phyloP scores from a whole-genome alignment of 2,113 vertebrate genomes.

The Mirza zaza region DNA sequence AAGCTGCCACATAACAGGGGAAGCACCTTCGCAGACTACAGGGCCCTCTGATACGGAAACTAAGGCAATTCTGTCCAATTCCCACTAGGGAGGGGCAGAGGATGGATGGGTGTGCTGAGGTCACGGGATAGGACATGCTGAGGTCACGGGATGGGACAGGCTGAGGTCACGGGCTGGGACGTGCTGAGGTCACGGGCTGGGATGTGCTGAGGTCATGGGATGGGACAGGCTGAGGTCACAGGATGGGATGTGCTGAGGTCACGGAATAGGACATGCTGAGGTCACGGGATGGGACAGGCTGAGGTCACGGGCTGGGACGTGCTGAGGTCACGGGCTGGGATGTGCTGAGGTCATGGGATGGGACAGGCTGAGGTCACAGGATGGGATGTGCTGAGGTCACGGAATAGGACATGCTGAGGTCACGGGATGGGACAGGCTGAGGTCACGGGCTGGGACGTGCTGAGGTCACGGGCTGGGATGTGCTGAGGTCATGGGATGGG shows the following conservation, averaged over 20 bases:
- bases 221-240: neutral
- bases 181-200: too few species aligned
- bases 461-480: too few species aligned
- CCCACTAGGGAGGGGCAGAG: fast-evolving
- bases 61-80: neutral
- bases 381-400: too few species aligned
- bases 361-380: neutral
- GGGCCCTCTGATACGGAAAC: neutral
- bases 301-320: neutral
- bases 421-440: neutral
- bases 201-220: neutral
- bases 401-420: fast-evolving
- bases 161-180: fast-evolving
- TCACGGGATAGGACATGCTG: too few species aligned
- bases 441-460: neutral
- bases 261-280: neutral
- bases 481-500: too few species aligned
- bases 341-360: neutral
- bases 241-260: neutral
- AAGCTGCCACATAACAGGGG: fast-evolving
- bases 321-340: neutral
- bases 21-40: neutral
- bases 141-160: too few species aligned
- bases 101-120: neutral
- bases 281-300: neutral